phyloP scores from a whole-genome alignment of 2,113 vertebrate species.

The Balaenoptera acutorostrata region DNA sequence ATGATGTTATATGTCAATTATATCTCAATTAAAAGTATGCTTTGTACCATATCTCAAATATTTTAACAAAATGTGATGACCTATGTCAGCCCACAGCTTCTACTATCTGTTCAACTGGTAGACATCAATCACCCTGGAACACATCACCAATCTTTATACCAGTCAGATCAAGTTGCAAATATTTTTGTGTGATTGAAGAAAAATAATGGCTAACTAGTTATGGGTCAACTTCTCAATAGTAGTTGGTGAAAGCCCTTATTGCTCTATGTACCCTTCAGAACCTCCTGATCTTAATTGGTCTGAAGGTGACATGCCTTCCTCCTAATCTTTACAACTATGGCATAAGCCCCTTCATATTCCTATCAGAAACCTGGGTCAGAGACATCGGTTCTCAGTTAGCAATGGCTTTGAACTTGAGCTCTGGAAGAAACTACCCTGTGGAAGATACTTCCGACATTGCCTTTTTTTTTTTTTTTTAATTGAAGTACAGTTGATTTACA shows the following conservation, averaged over 20 bases:
- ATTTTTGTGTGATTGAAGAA: not conserved
- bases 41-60: not conserved
- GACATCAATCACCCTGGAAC: not conserved
- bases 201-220: not conserved
- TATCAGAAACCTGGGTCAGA: not conserved
- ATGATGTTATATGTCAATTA: not conserved
- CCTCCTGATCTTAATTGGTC: too few relatives aligned
- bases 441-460: not conserved
- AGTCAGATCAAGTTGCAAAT: too few relatives aligned
- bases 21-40: not conserved
- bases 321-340: not conserved
- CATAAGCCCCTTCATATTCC: not conserved
- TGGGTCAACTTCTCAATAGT: fast-evolving
- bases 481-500: not conserved
- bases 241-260: not conserved
- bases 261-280: fast-evolving
- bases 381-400: not conserved
- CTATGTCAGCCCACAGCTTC: not conserved
- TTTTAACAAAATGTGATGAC: not conserved
- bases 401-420: not conserved
- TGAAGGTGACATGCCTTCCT: fast-evolving
- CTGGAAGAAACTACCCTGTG: not conserved
- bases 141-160: fast-evolving
- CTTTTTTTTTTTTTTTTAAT: not conserved
- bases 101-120: not conserved